phyloP scores from a whole-genome alignment of 2,797 vertebrate genomes.

The Amphiprion clarkii region DNA sequence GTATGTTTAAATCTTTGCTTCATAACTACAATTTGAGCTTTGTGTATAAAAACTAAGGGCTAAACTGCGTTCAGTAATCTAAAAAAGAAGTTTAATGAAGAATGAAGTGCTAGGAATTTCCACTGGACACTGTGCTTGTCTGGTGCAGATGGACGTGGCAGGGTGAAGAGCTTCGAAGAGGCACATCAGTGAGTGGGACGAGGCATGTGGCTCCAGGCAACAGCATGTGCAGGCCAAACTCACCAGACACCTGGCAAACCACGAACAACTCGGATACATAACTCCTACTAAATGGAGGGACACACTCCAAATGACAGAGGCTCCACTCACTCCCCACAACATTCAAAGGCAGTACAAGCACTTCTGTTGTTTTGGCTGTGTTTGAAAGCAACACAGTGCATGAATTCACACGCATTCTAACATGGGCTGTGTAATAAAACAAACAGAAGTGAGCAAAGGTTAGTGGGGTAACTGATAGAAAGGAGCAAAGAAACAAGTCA shows the following conservation, averaged over 20 bases:
- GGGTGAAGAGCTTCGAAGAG: slow-evolving; percentile 55
- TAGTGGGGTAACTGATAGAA: slow-evolving; percentile 7
- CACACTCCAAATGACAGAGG: slow-evolving; percentile 43
- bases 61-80: not conserved
- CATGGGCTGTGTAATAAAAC: slow-evolving; percentile 1
- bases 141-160: slow-evolving; percentile 57
- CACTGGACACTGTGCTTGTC: slow-evolving; percentile 27
- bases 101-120: slow-evolving; percentile 21
- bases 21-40: not conserved
- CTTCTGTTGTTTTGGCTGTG: slow-evolving; percentile 7
- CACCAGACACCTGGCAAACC: slow-evolving; percentile 59
- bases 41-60: not conserved
- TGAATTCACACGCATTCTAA: not conserved
- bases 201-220: slow-evolving; percentile 64
- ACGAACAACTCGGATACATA: slow-evolving; percentile 39
- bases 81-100: not conserved
- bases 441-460: slow-evolving; percentile 23
- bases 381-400: not conserved
- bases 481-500: slow-evolving; percentile 15
- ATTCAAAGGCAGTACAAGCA: not conserved
- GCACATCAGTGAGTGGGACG: slow-evolving; percentile 45
- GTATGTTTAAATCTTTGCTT: not conserved
- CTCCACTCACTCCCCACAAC: not conserved
- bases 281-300: slow-evolving; percentile 49
- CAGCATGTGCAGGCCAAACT: slow-evolving; percentile 60